Evolutionary conservation across 2,113 vertebrate genomes (phyloP), one percentile per base, ranked within the genome.

Genomic region (Sinocyclocheilus anophthalmus): DNA sequence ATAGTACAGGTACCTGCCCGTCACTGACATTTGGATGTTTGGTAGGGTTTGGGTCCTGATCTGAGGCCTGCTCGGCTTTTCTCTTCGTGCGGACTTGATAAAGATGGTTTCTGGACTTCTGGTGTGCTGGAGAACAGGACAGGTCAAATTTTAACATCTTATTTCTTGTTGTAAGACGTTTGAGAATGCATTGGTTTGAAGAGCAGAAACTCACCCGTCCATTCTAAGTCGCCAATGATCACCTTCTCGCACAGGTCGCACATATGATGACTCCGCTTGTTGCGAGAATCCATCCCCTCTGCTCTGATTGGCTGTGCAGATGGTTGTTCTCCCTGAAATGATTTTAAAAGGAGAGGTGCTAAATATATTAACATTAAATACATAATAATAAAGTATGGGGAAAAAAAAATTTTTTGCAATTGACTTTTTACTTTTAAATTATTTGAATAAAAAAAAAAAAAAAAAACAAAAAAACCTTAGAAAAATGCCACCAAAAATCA

Each of bases 171-270:
- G 8, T 10, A 45, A 45, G 9, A 88, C 67, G 13, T 53, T 16
- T 61, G 22, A 20, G 6, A 70, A 57, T 3, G 2, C 39, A 24
- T 14, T 65, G 9, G 73, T 69, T 65, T 50, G 6, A 30, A 61
- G 20, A 37, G 14, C 22, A 24, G 5, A 57, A n/a, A 84, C 93
- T 93, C 86, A 99, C 98, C 98, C 93, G 95, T 93, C 98, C 98
- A 99, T 91, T 99, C 96, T 69, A 95, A 92, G 91, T 99, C 98
- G 10, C 98, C 98, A 0, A 99, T 96, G 93, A 99, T 98, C 82
- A 99, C 87, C 53, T 96, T 96, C 88, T 94, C 89, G 4, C 98
- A 99, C 48, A 96, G 87, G 33, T 97, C 95, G 53, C 98, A 99
- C 9, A 91, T 65, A 5, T 92, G 95, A 1, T 83, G 91, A 80